These are phyloP conservation scores for Drosophila algonquin DNA, from an alignment of 2,888 invertebrate species.

Conservation along the genomic window DNA sequence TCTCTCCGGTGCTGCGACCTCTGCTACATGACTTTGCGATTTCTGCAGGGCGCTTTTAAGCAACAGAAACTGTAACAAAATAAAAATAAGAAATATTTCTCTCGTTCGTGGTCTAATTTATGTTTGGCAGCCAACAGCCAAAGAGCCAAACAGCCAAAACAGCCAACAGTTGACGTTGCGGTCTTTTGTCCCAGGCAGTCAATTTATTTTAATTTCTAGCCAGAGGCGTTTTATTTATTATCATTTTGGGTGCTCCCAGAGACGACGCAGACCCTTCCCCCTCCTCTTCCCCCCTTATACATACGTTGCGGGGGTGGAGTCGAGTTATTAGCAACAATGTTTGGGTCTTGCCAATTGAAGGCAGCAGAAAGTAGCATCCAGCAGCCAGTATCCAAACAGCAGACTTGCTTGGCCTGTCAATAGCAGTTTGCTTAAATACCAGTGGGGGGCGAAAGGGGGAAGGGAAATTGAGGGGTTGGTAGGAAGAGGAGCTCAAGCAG, in stretches of 20 bases:
- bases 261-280: conserved; percentile 2
- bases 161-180: conserved; percentile 54
- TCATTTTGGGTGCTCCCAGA: conserved; percentile 54
- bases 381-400: not conserved
- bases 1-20: conserved; percentile 25
- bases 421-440: conserved; percentile 30
- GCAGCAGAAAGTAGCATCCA: not conserved
- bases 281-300: conserved; percentile 2
- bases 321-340: conserved; percentile 72
- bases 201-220: conserved; percentile 80
- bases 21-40: conserved; percentile 71
- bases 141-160: conserved; percentile 10
- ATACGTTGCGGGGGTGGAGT: conserved; percentile 15
- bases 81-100: conserved; percentile 52
- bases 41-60: conserved; percentile 67
- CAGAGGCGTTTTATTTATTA: conserved; percentile 77
- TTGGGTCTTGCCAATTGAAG: conserved; percentile 54
- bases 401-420: conserved; percentile 54
- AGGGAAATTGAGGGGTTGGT: not conserved
- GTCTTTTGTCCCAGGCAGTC: conserved; percentile 65
- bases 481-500: conserved; percentile 15
- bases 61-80: conserved; percentile 22
- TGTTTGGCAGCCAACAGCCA: conserved; percentile 42
- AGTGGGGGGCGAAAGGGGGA: not conserved
- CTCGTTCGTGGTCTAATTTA: conserved; percentile 42